A percentile compares a stretch with the other conserved stretches of the same genome.
phyloP scores from a whole-genome alignment of 1,140 invertebrate genomes.

The Drosophila hydei region DNA sequence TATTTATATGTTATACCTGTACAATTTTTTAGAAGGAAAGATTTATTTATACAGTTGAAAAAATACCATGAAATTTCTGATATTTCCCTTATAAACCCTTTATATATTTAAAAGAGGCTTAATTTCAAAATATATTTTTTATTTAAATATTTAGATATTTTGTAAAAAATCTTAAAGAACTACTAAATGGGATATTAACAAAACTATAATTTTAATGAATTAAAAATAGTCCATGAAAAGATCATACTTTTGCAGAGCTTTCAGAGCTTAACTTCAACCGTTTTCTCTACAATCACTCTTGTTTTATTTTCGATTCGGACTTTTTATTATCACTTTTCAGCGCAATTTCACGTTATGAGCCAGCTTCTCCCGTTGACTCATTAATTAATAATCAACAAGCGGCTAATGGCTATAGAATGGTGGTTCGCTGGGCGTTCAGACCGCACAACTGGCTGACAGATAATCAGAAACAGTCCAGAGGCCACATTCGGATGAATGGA shows the following conservation, averaged over 20 bases:
- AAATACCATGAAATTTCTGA: no score
- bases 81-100: no score
- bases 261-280: background rate
- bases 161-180: no score
- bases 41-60: no score
- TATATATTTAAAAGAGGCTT: no score
- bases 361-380: conserved; percentile 27
- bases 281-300: background rate
- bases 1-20: no score
- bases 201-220: background rate
- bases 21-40: no score
- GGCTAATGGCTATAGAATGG: conserved; percentile 3
- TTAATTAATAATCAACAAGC: conserved; percentile 64
- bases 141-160: no score
- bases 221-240: background rate
- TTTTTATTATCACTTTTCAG: conserved; percentile 26
- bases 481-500: conserved; percentile 1
- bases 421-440: conserved; percentile 10
- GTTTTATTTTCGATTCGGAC: conserved; percentile 6
- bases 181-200: no score
- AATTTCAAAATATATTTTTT: no score
- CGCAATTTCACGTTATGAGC: conserved; percentile 31
- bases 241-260: background rate
- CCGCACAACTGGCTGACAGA: conserved; percentile 44
- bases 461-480: conserved; percentile 7